Percentiles rank a stretch among this genome's conserved stretches.
phyloP scores from a whole-genome alignment of 2,113 vertebrate genomes.

The Morone chrysops region DNA sequence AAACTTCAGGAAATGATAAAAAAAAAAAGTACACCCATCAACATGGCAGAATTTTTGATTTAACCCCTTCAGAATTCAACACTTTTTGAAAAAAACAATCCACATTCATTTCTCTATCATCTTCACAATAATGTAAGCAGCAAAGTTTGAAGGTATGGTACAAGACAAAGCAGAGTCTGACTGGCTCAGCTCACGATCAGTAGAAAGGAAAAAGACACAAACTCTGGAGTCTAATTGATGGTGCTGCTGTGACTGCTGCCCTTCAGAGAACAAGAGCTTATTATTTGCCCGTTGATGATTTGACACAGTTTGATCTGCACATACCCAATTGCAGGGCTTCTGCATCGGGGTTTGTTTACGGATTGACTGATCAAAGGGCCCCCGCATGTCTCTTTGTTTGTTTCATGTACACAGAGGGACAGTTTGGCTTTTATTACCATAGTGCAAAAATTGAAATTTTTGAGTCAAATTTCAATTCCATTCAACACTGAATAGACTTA shows the following conservation, averaged over 20 bases:
- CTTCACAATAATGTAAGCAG: slow-evolving; percentile 66
- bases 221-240: slow-evolving; percentile 79
- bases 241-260: slow-evolving; percentile 79
- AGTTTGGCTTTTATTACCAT: slow-evolving; percentile 71
- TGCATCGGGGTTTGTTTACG: slow-evolving; percentile 80
- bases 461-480: slow-evolving; percentile 43
- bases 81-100: slow-evolving; percentile 46
- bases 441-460: slow-evolving; percentile 62
- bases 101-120: slow-evolving; percentile 45
- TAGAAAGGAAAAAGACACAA: slow-evolving; percentile 56
- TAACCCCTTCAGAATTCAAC: slow-evolving; percentile 46
- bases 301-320: slow-evolving; percentile 83
- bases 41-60: slow-evolving; percentile 43
- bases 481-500: slow-evolving; percentile 58
- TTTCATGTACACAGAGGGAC: slow-evolving; percentile 80
- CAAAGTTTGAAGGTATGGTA: slow-evolving; percentile 54
- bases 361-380: slow-evolving; percentile 83
- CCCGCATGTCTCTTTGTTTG: slow-evolving; percentile 77
- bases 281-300: slow-evolving; percentile 79
- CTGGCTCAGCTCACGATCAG: slow-evolving; percentile 70
- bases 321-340: slow-evolving; percentile 71
- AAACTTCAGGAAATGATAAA: slow-evolving; percentile 41
- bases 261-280: slow-evolving; percentile 79
- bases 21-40: slow-evolving; percentile 42
- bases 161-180: slow-evolving; percentile 64